Evolutionary conservation across 2,888 invertebrate genomes (phyloP), one percentile per base, ranked within the genome.

Genomic region (Chymomyza caudatula): DNA sequence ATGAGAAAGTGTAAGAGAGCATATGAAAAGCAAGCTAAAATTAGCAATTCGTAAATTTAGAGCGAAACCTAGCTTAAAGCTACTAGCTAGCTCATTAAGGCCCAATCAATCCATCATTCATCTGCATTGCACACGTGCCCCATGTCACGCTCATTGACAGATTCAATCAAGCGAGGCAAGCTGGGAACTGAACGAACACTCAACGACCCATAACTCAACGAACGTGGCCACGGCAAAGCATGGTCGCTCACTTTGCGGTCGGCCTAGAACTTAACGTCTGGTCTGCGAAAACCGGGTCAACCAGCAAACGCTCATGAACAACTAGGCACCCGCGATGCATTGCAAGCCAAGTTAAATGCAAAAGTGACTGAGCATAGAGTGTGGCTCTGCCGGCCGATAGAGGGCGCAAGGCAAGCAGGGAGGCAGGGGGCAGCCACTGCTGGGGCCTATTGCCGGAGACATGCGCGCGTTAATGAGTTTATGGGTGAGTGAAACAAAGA

Each of bases 391-490:
- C 2, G n/a, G 47, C 4, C n/a, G 19, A 2, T 13, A 29, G n/a
- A 2, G 56, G 43, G 23, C 1, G 5, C 29, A 37, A 4, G 51
- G 20, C 4, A 49, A 44, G 55, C 17, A 29, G 43, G n/a, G 37
- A 56, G 25, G 4, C n/a, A 22, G 37, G 4, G 19, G 25, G 44
- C 69, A 65, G 68, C 70, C 76, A 78, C 47, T 15, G 4, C 43
- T 11, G 5, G 4, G 6, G 43, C n/a, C 43, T 13, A 43, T 15
- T 6, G 43, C n/a, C 19, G 76, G 78, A 77, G 70, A 74, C 65
- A 63, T 76, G 67, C 64, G 67, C 62, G 61, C 81, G 77, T 70
- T 73, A 81, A 78, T 78, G 71, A 76, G 71, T 74, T 71, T 71
- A 68, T 74, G 69, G 65, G 67, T 74, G 69, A 76, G 65, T 70